Base-by-base conservation (phyloP, 2,113 vertebrate species). In the Neolamprologus devosi region DNA sequence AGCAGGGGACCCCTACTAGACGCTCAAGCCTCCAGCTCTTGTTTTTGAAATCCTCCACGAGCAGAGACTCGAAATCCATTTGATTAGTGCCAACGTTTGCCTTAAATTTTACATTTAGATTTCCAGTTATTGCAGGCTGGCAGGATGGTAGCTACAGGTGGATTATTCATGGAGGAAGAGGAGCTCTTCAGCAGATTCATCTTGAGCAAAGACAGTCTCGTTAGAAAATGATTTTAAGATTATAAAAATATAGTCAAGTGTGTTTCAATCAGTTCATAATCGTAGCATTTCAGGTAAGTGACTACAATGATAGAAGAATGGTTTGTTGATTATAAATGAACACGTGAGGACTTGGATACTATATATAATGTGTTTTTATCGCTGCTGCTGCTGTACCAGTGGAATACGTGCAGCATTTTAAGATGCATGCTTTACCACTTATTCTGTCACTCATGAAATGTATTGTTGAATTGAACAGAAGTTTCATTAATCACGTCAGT, bases 61-160 rank as follows among this genome's bases (percentile, higher is more conserved):
- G n/a, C 65, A 49, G 33, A 21, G 42, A 49, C 42, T 83, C 7
- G 4, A 83, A 40, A 60, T 78, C 60, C 45, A 85, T 54, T 30
- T 49, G 16, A 87, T 84, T 82, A 87, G 40, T 49, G 17, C 28
- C n/a, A 53, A 49, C 75, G 8, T 84, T 84, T 65, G 30, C 13
- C 51, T 68, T 70, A 53, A 85, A 89, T 89, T 78, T 75, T 21
- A 87, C 89, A 83, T 89, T 84, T 35, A 54, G 35, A 87, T 91
- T 54, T 79, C 0, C 17, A 79, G 17, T 85, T 84, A 63, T 26
- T 37, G 54, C 68, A 45, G n/a, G 12, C 9, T 19, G 65, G 37
- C 23, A 2, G 49, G 57, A 14, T 79, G n/a, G 11, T 21, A 49
- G 82, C 2, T 55, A 35, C 37, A 68, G 60, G 33, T 58, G 26